Evolutionary conservation across 2,888 invertebrate genomes (phyloP), one percentile per base, ranked within the genome.

Genomic region (Xylophagus ater): DNA sequence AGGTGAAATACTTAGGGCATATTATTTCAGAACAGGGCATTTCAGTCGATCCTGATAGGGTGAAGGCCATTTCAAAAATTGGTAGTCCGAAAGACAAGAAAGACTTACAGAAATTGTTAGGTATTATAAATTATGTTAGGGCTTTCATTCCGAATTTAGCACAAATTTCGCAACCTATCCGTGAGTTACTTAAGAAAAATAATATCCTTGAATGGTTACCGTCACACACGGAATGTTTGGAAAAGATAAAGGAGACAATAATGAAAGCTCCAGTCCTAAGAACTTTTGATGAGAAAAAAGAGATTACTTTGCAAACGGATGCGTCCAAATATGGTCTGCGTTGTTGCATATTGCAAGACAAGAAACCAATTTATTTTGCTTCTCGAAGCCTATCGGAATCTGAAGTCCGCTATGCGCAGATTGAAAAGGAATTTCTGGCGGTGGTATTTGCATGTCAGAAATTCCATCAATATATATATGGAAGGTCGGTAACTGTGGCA

Each of bases 1-100:
- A 47, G 29, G 51, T 54, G 4, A 53, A 49, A 45, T 56, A 52
- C 46, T 39, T 55, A 13, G 57, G 54, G 5, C 41, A 48, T 10
- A 25, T 46, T 8, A 37, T 41, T n/a, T 42, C 40, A 2, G 20
- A 26, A 8, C 20, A 40, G 32, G 41, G 47, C 41, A 40, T 46
- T 8, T 17, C 36, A 8, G 21, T 29, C n/a, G 42, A 42, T 34
- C 36, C 37, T 17, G 42, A 40, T 9, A 46, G 38, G 15, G 34
- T 40, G 4, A 29, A 28, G 33, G 44, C 44, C 1, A 40, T 44
- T 24, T 28, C 35, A 29, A 10, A 32, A 12, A 32, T 41, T 26
- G 9, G 14, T 21, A 9, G 4, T 9, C 36, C 32, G 2, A 12
- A 23, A 38, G 28, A 42, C 15, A 40, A 41, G 15, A 45, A 40